A percentile compares a stretch with the other conserved stretches of the same genome.
Conservation (phyloP, 2,888 invertebrate genomes). For the Andrena camellia region DNA sequence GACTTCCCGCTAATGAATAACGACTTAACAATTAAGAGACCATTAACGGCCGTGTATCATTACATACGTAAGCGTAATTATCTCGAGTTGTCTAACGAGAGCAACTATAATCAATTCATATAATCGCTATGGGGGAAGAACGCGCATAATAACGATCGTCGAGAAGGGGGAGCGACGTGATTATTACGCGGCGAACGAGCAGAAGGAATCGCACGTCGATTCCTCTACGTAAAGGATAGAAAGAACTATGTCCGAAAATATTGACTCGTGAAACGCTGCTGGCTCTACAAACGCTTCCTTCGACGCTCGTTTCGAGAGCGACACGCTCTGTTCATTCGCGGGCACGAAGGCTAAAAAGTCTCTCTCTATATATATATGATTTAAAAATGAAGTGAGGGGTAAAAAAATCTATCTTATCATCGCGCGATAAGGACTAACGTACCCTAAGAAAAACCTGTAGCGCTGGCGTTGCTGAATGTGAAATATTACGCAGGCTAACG, state of each 20-base stretch:
- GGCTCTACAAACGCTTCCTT: constrained; percentile 1
- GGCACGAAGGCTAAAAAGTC: not conserved
- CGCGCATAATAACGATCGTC: constrained; percentile 21
- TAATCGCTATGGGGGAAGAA: constrained; percentile 60
- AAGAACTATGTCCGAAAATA: constrained; percentile 29
- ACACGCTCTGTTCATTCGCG: constrained; percentile 5
- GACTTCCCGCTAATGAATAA: constrained; percentile 55
- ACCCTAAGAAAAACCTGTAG: constrained; percentile 18
- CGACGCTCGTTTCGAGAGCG: not conserved
- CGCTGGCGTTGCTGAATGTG: constrained; percentile 30
- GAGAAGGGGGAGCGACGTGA: constrained; percentile 39
- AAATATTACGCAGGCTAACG: constrained; percentile 53
- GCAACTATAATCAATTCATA: constrained; percentile 62
- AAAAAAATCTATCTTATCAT: constrained; percentile 25
- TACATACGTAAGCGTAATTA: constrained; percentile 79
- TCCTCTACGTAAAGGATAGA: constrained; percentile 29
- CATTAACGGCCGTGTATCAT: constrained; percentile 61
- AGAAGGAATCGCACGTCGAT: constrained; percentile 15
- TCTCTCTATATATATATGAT: not conserved
- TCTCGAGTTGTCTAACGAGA: constrained; percentile 76
- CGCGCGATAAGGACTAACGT: constrained; percentile 14
- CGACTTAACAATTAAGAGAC: constrained; percentile 68
- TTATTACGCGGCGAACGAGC: constrained; percentile 25
- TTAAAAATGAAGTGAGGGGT: constrained; percentile 1
- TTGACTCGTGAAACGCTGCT: constrained; percentile 36